Evolutionary conservation across 2,113 vertebrate genomes (phyloP), one percentile per base, ranked within the genome.

Genomic region (Gasterosteus nipponicus): DNA sequence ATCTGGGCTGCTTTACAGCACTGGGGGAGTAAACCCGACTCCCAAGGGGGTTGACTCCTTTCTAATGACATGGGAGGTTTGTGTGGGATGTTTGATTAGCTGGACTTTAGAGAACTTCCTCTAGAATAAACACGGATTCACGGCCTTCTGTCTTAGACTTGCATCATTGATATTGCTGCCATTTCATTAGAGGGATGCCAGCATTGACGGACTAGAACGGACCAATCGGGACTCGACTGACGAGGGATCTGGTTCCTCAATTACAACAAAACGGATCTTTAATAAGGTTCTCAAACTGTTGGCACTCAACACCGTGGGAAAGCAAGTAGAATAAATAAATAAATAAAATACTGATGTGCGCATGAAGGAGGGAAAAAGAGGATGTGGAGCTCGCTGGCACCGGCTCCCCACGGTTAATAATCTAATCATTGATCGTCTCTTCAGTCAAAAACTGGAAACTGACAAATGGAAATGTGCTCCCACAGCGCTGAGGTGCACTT

Each of bases 11-110:
- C 47, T 73, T 62, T 39, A 53, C 65, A 86, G 65, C 14, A 11
- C 31, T 61, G 8, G 59, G 81, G 74, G 69, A 83, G 70, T 82
- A 62, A 53, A 85, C 71, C 58, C 64, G 54, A 54, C 75, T 74
- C 73, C 66, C 76, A 9, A 4, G 33, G 26, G 68, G 53, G 26
- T 61, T 73, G 16, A 65, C 68, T 78, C 84, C 58, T 70, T 4
- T n/a, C 41, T 18, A 67, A 80, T 10, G 19, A 80, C 81, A 82
- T 92, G 90, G 81, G 87, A 93, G 87, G 69, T 39, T 73, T 85
- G 46, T 76, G 86, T 75, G 76, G 84, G 75, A 74, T 71, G 74
- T 58, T 31, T 46, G 38, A 83, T 72, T 6, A 62, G 39, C 54
- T 70, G 35, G 22, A 74, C 58, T 63, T 56, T 72, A 33, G 33